Conservation (phyloP, 1,140 invertebrate species). For the Nephotettix cincticeps region DNA sequence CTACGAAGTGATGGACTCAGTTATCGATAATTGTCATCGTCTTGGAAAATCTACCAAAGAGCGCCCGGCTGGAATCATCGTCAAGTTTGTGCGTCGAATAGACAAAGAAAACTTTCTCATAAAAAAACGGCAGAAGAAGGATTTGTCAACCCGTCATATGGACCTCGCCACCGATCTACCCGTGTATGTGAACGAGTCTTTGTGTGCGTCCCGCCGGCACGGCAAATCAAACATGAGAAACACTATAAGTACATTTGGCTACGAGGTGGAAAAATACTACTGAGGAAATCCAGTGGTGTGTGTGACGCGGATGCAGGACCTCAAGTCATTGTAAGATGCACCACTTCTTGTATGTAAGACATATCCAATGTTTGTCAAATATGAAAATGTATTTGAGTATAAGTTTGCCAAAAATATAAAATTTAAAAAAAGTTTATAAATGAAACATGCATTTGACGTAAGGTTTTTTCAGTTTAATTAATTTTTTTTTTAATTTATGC, state of each 20-base stretch:
- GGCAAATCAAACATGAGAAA: constrained; percentile 14
- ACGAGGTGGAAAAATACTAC: constrained; percentile 25
- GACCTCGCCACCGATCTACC: background rate
- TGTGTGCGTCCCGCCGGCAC: constrained; percentile 6
- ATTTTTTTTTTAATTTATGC: no score
- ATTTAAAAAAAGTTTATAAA: no score
- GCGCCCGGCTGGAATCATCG: constrained; percentile 6
- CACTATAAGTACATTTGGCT: constrained; percentile 28
- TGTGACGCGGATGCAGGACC: no score
- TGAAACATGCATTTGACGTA: no score
- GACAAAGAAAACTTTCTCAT: background rate
- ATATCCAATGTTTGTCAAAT: no score
- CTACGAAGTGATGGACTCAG: background rate
- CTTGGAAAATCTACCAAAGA: background rate
- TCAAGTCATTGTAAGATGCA: no score
- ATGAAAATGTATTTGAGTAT: no score
- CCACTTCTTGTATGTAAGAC: no score
- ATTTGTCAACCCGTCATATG: constrained; percentile 9
- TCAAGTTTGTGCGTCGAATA: constrained; percentile 14
- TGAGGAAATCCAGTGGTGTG: constrained; percentile 14
- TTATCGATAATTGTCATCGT: constrained; percentile 14
- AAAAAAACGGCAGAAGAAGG: constrained; percentile 9
- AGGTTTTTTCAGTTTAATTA: no score
- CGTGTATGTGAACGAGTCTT: constrained; percentile 29
- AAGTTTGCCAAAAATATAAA: no score